Base-by-base conservation (phyloP, 64 coral and sea anemone genomes). In the Astreopora myriophthalma region DNA sequence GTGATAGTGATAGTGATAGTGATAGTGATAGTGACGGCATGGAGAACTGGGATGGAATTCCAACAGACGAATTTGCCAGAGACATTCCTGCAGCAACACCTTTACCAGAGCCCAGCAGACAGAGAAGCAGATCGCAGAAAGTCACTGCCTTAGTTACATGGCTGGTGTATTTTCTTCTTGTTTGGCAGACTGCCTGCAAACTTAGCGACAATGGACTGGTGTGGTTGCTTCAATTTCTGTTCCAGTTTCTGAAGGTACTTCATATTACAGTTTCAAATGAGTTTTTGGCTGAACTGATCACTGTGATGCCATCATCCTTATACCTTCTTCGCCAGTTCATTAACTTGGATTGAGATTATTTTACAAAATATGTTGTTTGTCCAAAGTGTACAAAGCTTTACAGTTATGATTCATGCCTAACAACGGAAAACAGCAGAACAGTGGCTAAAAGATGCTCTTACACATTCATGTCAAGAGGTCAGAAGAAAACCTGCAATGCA, bases 331-430 rank as follows among this genome's bases (percentile, higher is more conserved):
- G 68, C 10, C 13, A 65, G 23, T 84, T 88, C 31, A n/a, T 94
- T 24, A 36, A 74, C 19, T 38, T 94, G 32, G 68, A 88, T 40
- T 51, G 85, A 83, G 85, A 94, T 75, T 49, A 89, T 35, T 94
- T 94, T 84, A 57, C 33, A 27, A 94, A 84, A 63, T 94, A 74
- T 74, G 49, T 94, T 5, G 86, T 94, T 48, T 88, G 85, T 22
- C 92, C 85, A 14, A 73, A 83, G 20, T 88, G 85, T 72, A 65
- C 85, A 40, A 73, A 71, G 6, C 57, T 39, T 12, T 94, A 94
- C 36, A 13, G 62, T 3, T 82, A 80, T 38, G 74, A 80, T 67
- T 73, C 80, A 16, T 94, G 92, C 61, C 33, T 88, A 0, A 31
- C 14, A 22, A 11, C 11, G 11, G 19, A 63, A 31, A 22, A n/a